Conservation (phyloP, 2,113 vertebrate genomes). For the Trichomycterus rosablanca region DNA sequence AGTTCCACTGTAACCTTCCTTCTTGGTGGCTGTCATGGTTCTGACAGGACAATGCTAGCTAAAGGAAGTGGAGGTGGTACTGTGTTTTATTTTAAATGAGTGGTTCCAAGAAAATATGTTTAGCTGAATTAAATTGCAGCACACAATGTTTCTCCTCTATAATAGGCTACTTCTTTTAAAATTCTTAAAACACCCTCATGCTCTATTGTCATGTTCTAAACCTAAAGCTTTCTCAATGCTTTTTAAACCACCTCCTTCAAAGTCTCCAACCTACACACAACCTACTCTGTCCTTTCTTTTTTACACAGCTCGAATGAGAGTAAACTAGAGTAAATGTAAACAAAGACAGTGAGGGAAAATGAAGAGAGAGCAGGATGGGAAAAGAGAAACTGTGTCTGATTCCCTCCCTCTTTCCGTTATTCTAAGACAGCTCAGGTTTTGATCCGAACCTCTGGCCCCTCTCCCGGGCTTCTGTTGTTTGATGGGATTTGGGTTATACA, state of each 20-base stretch:
- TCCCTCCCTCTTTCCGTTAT: slow-evolving; percentile 44
- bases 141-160: not conserved
- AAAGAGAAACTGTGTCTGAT: not conserved
- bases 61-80: too few species aligned
- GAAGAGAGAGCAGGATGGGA: not conserved
- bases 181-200: slow-evolving; percentile 13
- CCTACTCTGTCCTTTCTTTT: not conserved
- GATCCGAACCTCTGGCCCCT: slow-evolving; percentile 60
- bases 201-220: slow-evolving; percentile 28
- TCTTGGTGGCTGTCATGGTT: too few species aligned
- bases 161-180: slow-evolving; percentile 20
- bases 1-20: too few species aligned
- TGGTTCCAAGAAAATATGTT: not conserved
- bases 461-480: slow-evolving; percentile 63
- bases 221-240: slow-evolving; percentile 1
- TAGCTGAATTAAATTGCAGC: slow-evolving; percentile 2
- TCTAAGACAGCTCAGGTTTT: slow-evolving; percentile 54
- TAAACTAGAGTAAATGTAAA: not conserved
- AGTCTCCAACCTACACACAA: slow-evolving; percentile 21
- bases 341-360: not conserved
- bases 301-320: not conserved
- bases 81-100: too few species aligned
- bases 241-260: not conserved
- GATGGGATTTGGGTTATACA: slow-evolving; percentile 59
- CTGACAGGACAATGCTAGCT: too few species aligned